Conservation (phyloP, 2,113 vertebrate species). For the Hassar affinis region DNA sequence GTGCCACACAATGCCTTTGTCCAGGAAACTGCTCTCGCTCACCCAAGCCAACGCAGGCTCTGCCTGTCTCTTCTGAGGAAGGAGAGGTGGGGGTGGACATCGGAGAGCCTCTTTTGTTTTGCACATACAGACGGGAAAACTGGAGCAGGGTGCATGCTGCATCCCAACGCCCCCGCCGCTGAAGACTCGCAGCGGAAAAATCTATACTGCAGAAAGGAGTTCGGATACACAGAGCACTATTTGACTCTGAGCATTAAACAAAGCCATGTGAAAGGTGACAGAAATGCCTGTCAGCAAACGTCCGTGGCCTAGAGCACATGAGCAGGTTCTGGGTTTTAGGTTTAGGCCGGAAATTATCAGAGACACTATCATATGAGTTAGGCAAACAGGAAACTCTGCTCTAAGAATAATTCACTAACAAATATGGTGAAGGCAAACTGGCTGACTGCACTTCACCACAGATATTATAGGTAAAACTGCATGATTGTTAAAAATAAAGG, state of each 20-base stretch:
- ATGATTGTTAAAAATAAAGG: neutral
- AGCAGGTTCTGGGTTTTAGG: neutral
- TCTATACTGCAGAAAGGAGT: conserved; percentile 41
- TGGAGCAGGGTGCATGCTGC: conserved; percentile 43
- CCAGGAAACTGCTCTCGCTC: conserved; percentile 36
- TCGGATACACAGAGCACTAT: conserved; percentile 39
- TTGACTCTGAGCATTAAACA: conserved; percentile 13
- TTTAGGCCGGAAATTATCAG: conserved; percentile 4
- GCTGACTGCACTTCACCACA: neutral
- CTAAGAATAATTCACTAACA: neutral
- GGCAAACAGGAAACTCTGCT: conserved; percentile 6
- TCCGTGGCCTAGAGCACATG: neutral
- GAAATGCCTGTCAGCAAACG: neutral
- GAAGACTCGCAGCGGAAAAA: conserved; percentile 48
- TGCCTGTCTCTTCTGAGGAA: conserved; percentile 24
- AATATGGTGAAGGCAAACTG: neutral
- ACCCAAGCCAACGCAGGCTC: conserved; percentile 30
- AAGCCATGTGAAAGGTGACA: neutral
- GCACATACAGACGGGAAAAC: conserved; percentile 31
- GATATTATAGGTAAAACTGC: neutral
- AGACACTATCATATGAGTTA: neutral
- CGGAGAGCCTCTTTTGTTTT: conserved; percentile 46
- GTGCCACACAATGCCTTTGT: conserved; percentile 44
- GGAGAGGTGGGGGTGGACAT: conserved; percentile 29
- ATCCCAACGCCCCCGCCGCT: conserved; percentile 35